Conservation (phyloP, 1,140 invertebrate species). For the Drosophila ficusphila region DNA sequence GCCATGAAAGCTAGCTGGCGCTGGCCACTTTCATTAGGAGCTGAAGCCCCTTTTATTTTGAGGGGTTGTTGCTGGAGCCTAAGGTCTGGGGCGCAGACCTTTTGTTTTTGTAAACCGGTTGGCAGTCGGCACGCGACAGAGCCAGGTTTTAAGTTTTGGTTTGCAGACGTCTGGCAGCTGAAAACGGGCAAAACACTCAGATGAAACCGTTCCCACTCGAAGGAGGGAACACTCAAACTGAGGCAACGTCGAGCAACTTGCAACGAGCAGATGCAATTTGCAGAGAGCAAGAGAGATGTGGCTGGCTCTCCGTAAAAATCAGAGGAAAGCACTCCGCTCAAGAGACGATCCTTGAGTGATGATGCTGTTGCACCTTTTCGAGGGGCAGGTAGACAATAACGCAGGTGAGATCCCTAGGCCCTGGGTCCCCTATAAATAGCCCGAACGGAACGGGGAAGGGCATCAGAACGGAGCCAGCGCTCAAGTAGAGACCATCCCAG, state of each 20-base stretch:
- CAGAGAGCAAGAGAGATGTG: neutral
- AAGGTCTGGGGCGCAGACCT: neutral
- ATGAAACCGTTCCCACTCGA: constrained; percentile 27
- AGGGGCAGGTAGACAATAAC: constrained; percentile 30
- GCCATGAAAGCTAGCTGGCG: constrained; percentile 8
- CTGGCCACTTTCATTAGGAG: constrained; percentile 27
- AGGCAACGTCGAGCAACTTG: too few species aligned
- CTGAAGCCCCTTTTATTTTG: neutral
- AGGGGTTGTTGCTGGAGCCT: neutral
- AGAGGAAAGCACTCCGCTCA: constrained; percentile 1
- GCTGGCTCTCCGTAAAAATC: neutral
- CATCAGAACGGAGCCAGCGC: constrained; percentile 74
- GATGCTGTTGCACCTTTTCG: constrained; percentile 30
- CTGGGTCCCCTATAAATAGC: constrained; percentile 69
- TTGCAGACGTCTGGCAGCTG: constrained; percentile 38
- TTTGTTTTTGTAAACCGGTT: constrained; percentile 57
- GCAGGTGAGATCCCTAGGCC: constrained; percentile 51
- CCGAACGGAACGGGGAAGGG: constrained; percentile 75
- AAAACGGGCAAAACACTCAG: constrained; percentile 7
- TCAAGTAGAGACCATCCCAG: constrained; percentile 38
- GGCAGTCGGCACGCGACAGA: constrained; percentile 73
- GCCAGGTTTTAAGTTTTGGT: constrained; percentile 4
- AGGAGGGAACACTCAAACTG: constrained; percentile 11
- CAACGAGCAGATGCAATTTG: constrained; percentile 42
- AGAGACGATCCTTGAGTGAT: constrained; percentile 37